Conservation (phyloP, 2,888 invertebrate genomes). For the Parapristionchus giblindavisi region DNA sequence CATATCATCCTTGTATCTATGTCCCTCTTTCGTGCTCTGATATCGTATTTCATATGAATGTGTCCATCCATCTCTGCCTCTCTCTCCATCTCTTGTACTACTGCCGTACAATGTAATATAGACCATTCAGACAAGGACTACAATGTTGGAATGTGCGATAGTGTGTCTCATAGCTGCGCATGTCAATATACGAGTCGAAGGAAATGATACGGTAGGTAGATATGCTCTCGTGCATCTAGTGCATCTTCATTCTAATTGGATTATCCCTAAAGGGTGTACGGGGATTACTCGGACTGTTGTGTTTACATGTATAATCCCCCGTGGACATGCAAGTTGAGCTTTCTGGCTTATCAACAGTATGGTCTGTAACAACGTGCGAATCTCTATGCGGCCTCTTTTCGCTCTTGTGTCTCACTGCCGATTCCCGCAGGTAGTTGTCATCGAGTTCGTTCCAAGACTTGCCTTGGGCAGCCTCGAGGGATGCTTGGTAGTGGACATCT, state of each 20-base stretch:
- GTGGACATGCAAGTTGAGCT: too few relatives aligned
- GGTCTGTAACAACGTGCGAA: not conserved
- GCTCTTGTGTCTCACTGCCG: not conserved
- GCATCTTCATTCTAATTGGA: not conserved
- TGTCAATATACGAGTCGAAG: not conserved
- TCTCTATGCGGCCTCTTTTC: constrained; percentile 4
- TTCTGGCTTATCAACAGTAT: not conserved
- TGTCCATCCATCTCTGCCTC: not conserved
- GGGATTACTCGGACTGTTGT: too few relatives aligned
- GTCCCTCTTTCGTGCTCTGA: not conserved
- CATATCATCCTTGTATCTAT: not conserved
- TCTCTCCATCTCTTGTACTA: not conserved
- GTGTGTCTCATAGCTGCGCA: constrained; percentile 27
- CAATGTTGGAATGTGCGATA: constrained; percentile 36
- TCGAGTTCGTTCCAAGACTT: not conserved
- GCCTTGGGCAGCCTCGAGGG: too few relatives aligned
- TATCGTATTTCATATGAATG: not conserved
- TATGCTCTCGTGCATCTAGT: not conserved
- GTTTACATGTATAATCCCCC: too few relatives aligned
- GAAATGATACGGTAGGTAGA: constrained; percentile 27
- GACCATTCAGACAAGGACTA: not conserved
- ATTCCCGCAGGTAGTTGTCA: not conserved
- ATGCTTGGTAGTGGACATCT: too few relatives aligned
- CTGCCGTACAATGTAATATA: not conserved
- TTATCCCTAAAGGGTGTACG: too few relatives aligned